These are phyloP conservation scores for Rynchops niger DNA, from an alignment of 2,113 vertebrate species.

Conservation along the genomic window DNA sequence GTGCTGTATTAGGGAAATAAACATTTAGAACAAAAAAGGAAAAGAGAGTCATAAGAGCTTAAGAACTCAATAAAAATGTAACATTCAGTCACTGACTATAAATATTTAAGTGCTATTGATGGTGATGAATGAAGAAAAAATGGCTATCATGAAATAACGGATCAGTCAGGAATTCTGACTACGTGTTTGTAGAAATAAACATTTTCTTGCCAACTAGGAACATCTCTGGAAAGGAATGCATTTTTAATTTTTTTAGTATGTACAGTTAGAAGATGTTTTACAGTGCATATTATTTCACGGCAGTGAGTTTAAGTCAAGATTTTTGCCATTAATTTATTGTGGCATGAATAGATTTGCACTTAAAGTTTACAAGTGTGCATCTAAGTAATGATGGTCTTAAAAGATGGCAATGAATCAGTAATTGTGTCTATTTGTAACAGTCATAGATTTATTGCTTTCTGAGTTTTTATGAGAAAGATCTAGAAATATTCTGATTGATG, in stretches of 20 bases:
- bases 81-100: not conserved
- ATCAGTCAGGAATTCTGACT: not conserved
- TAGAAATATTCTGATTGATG: not conserved
- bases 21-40: not conserved
- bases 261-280: not conserved
- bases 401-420: not conserved
- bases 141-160: not conserved
- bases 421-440: not conserved
- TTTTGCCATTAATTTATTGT: not conserved
- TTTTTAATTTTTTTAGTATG: not conserved
- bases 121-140: slow-evolving; percentile 12
- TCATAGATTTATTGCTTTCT: not conserved
- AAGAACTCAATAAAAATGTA: slow-evolving; percentile 33
- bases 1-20: slow-evolving; percentile 30
- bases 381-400: not conserved
- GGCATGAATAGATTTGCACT: not conserved
- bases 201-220: not conserved
- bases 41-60: not conserved
- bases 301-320: not conserved
- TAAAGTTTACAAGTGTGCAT: not conserved
- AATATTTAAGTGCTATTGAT: not conserved
- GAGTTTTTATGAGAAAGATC: not conserved
- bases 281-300: not conserved
- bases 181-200: not conserved
- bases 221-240: not conserved